Evolutionary conservation across 2,888 invertebrate species (phyloP).

Genomic region (Eupsilia transversa): DNA sequence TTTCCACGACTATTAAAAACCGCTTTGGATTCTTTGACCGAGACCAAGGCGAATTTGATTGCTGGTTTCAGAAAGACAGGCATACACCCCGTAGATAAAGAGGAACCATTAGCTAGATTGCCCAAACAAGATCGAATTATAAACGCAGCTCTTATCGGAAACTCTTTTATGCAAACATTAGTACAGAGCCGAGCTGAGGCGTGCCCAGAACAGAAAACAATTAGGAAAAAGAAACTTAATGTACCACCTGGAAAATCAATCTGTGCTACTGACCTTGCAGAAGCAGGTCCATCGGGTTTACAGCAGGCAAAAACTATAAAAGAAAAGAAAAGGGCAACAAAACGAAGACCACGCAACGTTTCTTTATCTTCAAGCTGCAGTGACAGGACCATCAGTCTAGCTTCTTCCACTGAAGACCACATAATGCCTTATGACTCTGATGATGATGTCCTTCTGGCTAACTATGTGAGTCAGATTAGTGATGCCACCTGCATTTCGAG

Average conservation of each 20-base stretch:
- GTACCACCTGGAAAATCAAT: conserved; percentile 39
- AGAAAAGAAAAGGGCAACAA: conserved; percentile 18
- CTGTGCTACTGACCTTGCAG: conserved; percentile 30
- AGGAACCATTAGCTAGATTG: conserved; percentile 10
- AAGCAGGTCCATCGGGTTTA: conserved; percentile 31
- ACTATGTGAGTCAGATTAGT: conserved; percentile 21
- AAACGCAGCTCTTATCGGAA: conserved; percentile 3
- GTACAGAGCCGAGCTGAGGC: conserved; percentile 10
- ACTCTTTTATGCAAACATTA: not conserved
- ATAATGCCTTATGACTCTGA: conserved; percentile 19
- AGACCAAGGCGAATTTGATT: conserved; percentile 32
- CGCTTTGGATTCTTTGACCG: conserved; percentile 34
- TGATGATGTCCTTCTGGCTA: conserved; percentile 13
- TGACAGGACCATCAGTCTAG: conserved; percentile 10
- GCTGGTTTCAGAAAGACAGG: conserved; percentile 40
- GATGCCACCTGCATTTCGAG: conserved; percentile 5
- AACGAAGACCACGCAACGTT: conserved; percentile 11
- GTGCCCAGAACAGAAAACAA: conserved; percentile 26
- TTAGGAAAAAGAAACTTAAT: conserved; percentile 33
- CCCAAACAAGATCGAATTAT: conserved; percentile 12
- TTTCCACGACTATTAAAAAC: conserved; percentile 27
- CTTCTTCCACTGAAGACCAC: conserved; percentile 38
- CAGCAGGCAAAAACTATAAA: conserved; percentile 19
- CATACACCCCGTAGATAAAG: conserved; percentile 29
- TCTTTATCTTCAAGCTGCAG: conserved; percentile 28